These are phyloP conservation scores for Encarsia formosa DNA, from an alignment of 2,888 invertebrate species.

Conservation along the genomic window DNA sequence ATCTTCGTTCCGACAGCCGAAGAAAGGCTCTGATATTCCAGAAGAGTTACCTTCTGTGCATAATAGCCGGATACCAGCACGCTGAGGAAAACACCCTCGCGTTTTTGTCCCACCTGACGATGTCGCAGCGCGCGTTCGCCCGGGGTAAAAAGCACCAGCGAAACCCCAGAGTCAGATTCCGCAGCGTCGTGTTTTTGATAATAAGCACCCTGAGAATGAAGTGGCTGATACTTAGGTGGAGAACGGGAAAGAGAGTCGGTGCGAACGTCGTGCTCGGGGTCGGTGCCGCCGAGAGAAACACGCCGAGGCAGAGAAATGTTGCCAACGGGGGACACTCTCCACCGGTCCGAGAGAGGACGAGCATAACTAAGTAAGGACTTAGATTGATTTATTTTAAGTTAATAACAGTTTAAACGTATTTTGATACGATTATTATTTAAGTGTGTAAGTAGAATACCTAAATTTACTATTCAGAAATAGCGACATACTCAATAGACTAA, in stretches of 20 bases:
- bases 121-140: constrained; percentile 40
- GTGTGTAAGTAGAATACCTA: too few species aligned
- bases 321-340: constrained; percentile 13
- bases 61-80: constrained; percentile 60
- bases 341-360: constrained; percentile 15
- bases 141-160: constrained; percentile 30
- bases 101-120: constrained; percentile 47
- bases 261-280: constrained; percentile 48
- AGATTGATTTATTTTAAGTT: neutral
- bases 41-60: constrained; percentile 78
- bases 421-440: too few species aligned
- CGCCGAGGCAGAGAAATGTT: neutral
- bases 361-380: constrained; percentile 12
- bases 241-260: constrained; percentile 57
- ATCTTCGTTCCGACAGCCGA: constrained; percentile 77
- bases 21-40: constrained; percentile 86
- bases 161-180: constrained; percentile 44
- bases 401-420: too few species aligned
- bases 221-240: constrained; percentile 63
- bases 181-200: constrained; percentile 56
- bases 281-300: constrained; percentile 31
- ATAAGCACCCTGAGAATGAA: constrained; percentile 65
- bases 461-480: too few species aligned
- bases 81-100: constrained; percentile 53
- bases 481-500: too few species aligned